These are phyloP conservation scores for Cataglyphis livida DNA, from an alignment of 2,888 invertebrate species.

Conservation along the genomic window DNA sequence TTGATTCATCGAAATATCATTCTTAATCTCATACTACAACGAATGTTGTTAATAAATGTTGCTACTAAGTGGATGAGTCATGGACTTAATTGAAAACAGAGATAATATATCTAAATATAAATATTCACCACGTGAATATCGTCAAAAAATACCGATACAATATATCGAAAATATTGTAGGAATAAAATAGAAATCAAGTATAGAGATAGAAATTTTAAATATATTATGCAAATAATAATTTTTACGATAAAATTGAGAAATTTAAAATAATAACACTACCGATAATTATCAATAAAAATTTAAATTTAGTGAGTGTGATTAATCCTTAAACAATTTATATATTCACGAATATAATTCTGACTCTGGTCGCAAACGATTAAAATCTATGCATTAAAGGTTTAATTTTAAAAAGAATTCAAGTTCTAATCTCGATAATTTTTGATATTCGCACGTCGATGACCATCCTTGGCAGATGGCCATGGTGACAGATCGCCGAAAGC, in stretches of 20 bases:
- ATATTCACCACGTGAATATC: background rate
- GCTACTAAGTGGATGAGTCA: background rate
- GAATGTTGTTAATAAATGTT: background rate
- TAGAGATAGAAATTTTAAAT: background rate
- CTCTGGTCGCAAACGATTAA: background rate
- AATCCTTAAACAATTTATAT: background rate
- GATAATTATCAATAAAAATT: background rate
- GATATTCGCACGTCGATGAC: slow-evolving; percentile 12
- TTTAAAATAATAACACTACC: too few species aligned
- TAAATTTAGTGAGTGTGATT: background rate
- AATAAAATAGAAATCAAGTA: background rate
- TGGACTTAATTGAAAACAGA: background rate
- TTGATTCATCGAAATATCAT: background rate
- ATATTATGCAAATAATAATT: background rate
- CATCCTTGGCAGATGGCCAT: slow-evolving; percentile 23
- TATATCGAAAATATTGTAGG: background rate
- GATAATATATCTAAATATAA: background rate
- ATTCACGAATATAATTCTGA: background rate
- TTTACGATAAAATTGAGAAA: background rate
- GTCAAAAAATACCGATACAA: background rate
- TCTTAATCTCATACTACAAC: background rate
- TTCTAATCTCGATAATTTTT: background rate
- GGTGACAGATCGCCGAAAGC: slow-evolving; percentile 23
- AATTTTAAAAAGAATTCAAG: background rate
- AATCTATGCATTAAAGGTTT: background rate